A percentile compares a stretch with the other conserved stretches of the same genome.
Conservation (phyloP, 2,888 invertebrate species). For the Schizotus pectinicornis region DNA sequence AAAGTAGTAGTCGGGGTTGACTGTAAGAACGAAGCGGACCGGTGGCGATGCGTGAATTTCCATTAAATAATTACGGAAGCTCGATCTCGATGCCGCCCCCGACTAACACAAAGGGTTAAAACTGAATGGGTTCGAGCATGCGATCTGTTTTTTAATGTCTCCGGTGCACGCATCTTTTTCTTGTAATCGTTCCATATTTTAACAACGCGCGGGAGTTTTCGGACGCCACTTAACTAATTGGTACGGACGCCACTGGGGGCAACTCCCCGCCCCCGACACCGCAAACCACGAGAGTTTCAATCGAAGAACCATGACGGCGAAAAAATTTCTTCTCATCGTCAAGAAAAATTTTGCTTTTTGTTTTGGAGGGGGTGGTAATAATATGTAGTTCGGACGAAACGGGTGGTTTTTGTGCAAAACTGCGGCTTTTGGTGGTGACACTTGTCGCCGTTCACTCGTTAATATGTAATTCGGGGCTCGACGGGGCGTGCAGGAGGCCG, state of each 20-base stretch:
- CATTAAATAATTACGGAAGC: conserved; percentile 13
- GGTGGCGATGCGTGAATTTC: conserved; percentile 1
- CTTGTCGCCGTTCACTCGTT: neutral
- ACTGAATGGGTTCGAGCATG: conserved; percentile 50
- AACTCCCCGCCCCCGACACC: no score
- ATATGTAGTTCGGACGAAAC: conserved; percentile 1
- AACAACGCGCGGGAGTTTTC: conserved; percentile 5
- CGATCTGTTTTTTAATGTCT: conserved; percentile 55
- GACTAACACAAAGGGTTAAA: conserved; percentile 41
- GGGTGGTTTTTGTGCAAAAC: conserved; percentile 14
- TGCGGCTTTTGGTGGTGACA: neutral
- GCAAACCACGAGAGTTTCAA: neutral
- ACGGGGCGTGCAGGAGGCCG: neutral
- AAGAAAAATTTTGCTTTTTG: no score
- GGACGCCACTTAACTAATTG: conserved; percentile 22
- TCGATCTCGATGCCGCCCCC: conserved; percentile 30
- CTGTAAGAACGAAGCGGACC: conserved; percentile 7
- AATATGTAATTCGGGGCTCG: neutral
- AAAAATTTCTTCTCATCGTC: no score
- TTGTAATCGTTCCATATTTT: conserved; percentile 34
- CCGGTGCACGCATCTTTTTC: conserved; percentile 57
- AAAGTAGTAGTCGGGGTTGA: conserved; percentile 16
- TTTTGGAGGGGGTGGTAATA: no score
- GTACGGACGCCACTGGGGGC: neutral
- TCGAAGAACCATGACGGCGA: no score